Evolutionary conservation across 1,140 invertebrate genomes (phyloP), one percentile per base, ranked within the genome.

Genomic region (Limonius californicus): DNA sequence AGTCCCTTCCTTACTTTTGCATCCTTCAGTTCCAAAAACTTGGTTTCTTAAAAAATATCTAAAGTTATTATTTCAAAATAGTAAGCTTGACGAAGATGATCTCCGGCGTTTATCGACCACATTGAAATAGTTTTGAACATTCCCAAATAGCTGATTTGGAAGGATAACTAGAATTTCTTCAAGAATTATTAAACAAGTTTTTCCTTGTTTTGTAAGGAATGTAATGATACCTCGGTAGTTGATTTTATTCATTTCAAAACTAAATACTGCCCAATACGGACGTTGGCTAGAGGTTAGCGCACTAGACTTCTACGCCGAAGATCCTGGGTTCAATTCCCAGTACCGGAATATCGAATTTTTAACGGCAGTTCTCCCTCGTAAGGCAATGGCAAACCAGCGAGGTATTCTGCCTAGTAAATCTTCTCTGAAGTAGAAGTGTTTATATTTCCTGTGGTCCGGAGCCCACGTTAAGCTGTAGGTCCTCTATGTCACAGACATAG

Each of bases 171-270:
- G 15, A 6, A 45, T 18, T 45, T 45, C n/a, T 45, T 45, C 43
- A 45, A 45, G 12, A 18, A 45, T 45, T 8, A 45, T n/a, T 45
- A 8, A 8, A 8, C 6, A n/a, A 45, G 43, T n/a, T 45, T 45
- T 4, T 45, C 43, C 6, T 45, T n/a, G 12, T 45, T 45, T 45
- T 14, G 43, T 45, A 45, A 45, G n/a, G n/a, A 45, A 45, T 45
- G 4, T 45, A 8, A 45, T 45, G 4, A 45, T 14, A 45, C 4
- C 16, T 18, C 43, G 4, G 15, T 45, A 45, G 6, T 45, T 7
- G 43, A 45, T 45, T 45, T 45, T n/a, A 45, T 45, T 45, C 12
- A 45, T 45, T 45, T 45, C n/a, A n/a, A n/a, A n/a, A n/a, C n/a
- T n/a, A n/a, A n/a, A n/a, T n/a, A n/a, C n/a, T n/a, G n/a, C n/a